Conservation (phyloP, 2,113 vertebrate species). For the Gnathonemus longibarbis region DNA sequence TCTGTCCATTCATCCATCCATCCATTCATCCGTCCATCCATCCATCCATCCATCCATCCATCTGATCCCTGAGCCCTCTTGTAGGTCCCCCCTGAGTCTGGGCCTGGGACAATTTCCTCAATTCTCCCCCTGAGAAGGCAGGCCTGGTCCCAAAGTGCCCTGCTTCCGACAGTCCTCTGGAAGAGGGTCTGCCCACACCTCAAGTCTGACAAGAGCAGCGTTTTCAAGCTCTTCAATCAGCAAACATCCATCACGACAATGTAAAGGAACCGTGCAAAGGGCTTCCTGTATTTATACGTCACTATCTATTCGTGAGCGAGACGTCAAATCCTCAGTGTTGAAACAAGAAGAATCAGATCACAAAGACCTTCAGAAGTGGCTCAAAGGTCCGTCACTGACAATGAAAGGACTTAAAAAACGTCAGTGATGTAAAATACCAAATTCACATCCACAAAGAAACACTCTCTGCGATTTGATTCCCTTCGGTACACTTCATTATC, state of each 20-base stretch:
- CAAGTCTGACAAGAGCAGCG: background rate
- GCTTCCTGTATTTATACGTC: background rate
- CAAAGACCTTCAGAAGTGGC: background rate
- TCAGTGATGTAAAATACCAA: background rate
- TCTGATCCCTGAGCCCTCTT: background rate
- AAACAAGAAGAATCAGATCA: background rate
- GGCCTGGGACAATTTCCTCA: background rate
- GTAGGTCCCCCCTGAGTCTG: background rate
- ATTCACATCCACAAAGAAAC: background rate
- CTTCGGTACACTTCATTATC: background rate
- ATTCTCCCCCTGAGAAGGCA: background rate
- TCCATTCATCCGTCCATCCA: background rate
- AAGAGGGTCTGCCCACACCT: background rate
- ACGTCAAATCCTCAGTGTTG: background rate
- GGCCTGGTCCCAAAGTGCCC: background rate
- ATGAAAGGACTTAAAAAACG: slow-evolving; percentile 3
- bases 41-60: background rate
- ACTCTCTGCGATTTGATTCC: background rate
- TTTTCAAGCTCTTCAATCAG: background rate
- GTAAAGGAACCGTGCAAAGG: background rate
- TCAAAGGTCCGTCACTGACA: background rate
- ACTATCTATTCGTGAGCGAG: background rate
- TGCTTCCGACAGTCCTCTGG: background rate
- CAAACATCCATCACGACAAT: background rate
- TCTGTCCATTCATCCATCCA: background rate